Evolutionary conservation across 2,113 vertebrate species (phyloP).

Genomic region (Oncorhynchus clarkii): DNA sequence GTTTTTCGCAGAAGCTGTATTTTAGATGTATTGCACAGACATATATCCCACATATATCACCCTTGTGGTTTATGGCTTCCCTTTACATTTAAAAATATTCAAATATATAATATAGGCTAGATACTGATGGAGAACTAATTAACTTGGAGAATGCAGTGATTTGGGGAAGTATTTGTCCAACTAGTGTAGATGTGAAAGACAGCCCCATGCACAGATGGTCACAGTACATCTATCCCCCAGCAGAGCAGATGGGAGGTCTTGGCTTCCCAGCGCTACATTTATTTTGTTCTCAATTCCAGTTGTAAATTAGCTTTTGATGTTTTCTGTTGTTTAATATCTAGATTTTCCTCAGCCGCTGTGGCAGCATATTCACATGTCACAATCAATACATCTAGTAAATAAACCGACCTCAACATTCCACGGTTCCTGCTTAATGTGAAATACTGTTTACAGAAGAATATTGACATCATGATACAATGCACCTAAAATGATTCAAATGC

Average conservation of each 20-base stretch:
- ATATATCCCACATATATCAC: not conserved
- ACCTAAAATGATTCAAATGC: not conserved
- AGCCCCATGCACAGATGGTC: constrained; percentile 70
- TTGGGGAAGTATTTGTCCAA: constrained; percentile 28
- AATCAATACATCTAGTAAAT: not conserved
- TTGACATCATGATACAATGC: not conserved
- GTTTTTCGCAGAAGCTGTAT: not conserved
- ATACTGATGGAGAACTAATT: not conserved
- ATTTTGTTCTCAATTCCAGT: constrained; percentile 65
- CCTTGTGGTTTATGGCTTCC: not conserved
- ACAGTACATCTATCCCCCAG: constrained; percentile 56
- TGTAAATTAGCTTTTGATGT: constrained; percentile 48
- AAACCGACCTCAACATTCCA: not conserved
- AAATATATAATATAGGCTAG: not conserved
- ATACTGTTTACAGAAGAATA: not conserved
- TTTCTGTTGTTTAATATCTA: not conserved
- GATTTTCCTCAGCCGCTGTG: not conserved
- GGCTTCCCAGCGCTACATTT: constrained; percentile 62
- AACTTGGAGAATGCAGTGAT: not conserved
- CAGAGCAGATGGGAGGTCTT: constrained; percentile 73
- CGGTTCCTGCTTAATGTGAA: not conserved
- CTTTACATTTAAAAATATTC: not conserved
- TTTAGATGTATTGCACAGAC: not conserved
- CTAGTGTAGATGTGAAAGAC: constrained; percentile 58
- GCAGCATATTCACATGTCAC: not conserved